Evolutionary conservation across 2,113 vertebrate genomes (phyloP).

Genomic region (Pristiophorus japonicus): DNA sequence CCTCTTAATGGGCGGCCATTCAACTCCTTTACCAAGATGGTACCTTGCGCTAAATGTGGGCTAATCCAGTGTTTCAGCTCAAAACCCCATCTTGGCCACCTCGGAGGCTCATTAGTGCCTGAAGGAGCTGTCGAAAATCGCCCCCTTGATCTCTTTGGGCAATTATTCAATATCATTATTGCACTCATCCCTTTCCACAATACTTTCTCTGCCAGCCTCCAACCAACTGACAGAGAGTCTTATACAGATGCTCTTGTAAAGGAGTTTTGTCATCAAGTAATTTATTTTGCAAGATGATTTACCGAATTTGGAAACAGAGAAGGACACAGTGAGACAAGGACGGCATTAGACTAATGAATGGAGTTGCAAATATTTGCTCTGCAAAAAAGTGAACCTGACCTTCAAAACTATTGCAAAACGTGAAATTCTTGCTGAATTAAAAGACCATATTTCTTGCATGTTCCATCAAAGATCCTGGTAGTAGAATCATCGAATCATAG

Average conservation of each 20-base stretch:
- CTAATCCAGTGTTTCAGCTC: too few relatives aligned
- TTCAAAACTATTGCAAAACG: background rate
- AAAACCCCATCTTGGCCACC: background rate
- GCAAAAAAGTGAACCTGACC: background rate
- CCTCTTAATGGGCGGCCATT: too few relatives aligned
- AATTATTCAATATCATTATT: slow-evolving; percentile 7
- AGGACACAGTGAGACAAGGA: background rate
- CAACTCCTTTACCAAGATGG: too few relatives aligned
- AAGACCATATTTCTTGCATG: background rate
- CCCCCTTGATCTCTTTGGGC: background rate
- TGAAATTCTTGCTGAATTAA: background rate
- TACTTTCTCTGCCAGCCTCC: background rate
- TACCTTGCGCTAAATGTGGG: too few relatives aligned
- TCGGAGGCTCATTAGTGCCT: background rate
- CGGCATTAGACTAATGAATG: background rate
- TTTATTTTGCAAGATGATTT: background rate
- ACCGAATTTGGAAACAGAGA: background rate
- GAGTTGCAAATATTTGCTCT: background rate
- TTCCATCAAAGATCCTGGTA: too few relatives aligned
- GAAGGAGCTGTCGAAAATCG: too few relatives aligned
- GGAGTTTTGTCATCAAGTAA: background rate
- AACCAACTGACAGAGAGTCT: background rate
- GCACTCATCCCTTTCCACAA: background rate
- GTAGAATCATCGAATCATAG: too few relatives aligned
- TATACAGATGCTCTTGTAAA: background rate